Percentiles rank a stretch among this genome's conserved stretches.
phyloP scores from a whole-genome alignment of 2,797 vertebrate genomes.

The Serranus cabrilla region DNA sequence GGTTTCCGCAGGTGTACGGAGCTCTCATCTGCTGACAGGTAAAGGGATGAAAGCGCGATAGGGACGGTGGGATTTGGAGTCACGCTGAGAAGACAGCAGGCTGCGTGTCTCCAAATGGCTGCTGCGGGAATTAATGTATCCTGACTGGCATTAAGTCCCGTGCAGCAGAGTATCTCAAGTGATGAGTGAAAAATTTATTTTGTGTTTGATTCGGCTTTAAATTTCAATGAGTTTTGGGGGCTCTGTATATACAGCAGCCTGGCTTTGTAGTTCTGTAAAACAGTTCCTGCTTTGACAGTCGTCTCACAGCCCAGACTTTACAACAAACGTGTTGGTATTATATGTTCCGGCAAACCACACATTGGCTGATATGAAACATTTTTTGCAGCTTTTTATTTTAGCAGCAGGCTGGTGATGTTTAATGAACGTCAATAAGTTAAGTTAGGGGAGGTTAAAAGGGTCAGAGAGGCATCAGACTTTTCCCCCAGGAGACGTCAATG shows the following conservation, averaged over 20 bases:
- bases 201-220: conserved; percentile 21
- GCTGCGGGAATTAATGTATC: conserved; percentile 67
- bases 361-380: no score
- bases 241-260: conserved; percentile 1
- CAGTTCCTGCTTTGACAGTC: neutral
- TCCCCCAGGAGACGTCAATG: no score
- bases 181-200: conserved; percentile 56
- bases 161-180: conserved; percentile 31
- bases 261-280: neutral
- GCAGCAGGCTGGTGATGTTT: no score
- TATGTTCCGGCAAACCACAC: no score
- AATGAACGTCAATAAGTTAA: no score
- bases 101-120: conserved; percentile 69
- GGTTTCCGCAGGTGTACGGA: conserved; percentile 69
- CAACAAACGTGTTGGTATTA: no score
- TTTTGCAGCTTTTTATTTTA: no score
- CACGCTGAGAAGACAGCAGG: conserved; percentile 70
- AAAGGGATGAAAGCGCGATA: conserved; percentile 65
- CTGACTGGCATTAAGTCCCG: conserved; percentile 45
- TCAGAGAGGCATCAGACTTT: no score
- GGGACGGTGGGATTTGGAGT: conserved; percentile 73
- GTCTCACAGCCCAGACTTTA: neutral
- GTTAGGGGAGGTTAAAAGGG: no score
- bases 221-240: conserved; percentile 13
- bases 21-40: conserved; percentile 78